These are phyloP conservation scores for Amiota communis DNA, from an alignment of 2,888 invertebrate species.

Conservation along the genomic window DNA sequence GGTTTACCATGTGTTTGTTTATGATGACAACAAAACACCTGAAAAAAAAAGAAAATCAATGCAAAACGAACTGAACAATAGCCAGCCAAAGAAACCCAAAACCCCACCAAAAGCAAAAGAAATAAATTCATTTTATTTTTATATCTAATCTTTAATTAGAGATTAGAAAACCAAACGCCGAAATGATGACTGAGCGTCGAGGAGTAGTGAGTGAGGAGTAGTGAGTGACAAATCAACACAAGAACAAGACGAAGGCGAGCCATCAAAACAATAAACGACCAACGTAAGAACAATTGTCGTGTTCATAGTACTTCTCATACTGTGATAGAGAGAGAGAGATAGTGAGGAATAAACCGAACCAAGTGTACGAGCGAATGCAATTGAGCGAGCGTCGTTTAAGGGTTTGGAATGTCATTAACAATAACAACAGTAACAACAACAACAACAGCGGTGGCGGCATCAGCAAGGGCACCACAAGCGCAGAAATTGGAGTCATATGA, in stretches of 20 bases:
- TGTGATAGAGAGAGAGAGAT: slow-evolving; percentile 16
- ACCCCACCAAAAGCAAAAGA: too few relatives aligned
- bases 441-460: slow-evolving; percentile 35
- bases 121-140: slow-evolving; percentile 39
- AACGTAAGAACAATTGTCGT: too few relatives aligned
- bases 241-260: slow-evolving; percentile 40
- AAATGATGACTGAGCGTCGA: slow-evolving; percentile 17
- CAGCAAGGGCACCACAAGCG: slow-evolving; percentile 61
- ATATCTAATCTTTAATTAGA: slow-evolving; percentile 71
- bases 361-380: background rate
- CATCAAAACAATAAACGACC: slow-evolving; percentile 25
- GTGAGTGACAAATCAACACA: background rate
- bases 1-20: too few relatives aligned
- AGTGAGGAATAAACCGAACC: background rate
- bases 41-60: too few relatives aligned
- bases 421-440: background rate
- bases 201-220: background rate
- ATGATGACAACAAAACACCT: too few relatives aligned
- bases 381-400: too few relatives aligned
- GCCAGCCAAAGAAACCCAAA: too few relatives aligned
- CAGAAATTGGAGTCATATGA: too few relatives aligned
- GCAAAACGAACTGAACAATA: too few relatives aligned
- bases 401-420: slow-evolving; percentile 1
- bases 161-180: slow-evolving; percentile 57
- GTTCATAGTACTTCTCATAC: too few relatives aligned